These are phyloP conservation scores for Oasisia sp. DNA, from an alignment of 2,888 invertebrate genomes.

Conservation along the genomic window DNA sequence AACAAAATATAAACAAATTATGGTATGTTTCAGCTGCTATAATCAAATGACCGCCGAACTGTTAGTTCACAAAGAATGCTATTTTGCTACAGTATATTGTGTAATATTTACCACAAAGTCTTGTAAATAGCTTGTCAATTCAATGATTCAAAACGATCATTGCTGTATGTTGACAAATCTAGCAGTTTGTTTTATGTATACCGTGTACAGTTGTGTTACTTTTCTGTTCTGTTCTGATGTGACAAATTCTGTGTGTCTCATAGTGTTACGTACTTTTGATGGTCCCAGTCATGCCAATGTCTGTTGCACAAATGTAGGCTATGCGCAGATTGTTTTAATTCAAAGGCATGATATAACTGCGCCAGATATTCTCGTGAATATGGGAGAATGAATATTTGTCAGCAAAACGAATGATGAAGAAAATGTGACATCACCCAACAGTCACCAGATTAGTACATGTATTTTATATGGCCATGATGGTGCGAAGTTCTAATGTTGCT, in stretches of 20 bases:
- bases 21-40: not conserved
- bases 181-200: not conserved
- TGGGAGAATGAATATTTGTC: not conserved
- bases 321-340: not conserved
- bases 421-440: too few relatives aligned
- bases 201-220: not conserved
- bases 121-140: not conserved
- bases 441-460: too few relatives aligned
- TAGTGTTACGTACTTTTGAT: not conserved
- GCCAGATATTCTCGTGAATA: not conserved
- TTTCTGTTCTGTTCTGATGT: not conserved
- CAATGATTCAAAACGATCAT: not conserved
- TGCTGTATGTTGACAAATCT: not conserved
- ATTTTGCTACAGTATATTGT: not conserved
- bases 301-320: not conserved
- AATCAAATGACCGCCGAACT: not conserved
- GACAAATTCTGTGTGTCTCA: not conserved
- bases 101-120: not conserved
- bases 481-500: too few relatives aligned
- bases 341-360: not conserved
- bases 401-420: not conserved
- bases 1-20: not conserved
- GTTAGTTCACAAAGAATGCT: not conserved
- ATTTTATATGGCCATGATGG: too few relatives aligned
- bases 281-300: not conserved